Conservation (phyloP, 2,113 vertebrate genomes). For the Engraulis encrasicolus region DNA sequence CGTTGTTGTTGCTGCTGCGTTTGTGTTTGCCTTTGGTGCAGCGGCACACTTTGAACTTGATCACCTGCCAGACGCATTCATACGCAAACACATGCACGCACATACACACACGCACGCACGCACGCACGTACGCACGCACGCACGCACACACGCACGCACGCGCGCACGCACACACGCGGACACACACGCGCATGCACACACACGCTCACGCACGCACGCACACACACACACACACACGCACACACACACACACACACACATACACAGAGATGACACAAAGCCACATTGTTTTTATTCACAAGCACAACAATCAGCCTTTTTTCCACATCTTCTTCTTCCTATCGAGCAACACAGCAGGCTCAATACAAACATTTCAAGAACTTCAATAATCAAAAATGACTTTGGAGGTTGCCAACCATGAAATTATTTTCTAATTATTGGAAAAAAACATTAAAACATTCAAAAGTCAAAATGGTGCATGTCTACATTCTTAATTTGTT, state of each 20-base stretch:
- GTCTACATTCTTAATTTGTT: too few species aligned
- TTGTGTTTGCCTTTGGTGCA: conserved; percentile 90
- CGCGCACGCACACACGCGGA: neutral
- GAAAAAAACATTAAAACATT: too few species aligned
- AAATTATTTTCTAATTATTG: too few species aligned
- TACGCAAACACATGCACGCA: neutral
- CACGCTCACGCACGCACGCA: neutral
- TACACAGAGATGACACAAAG: too few species aligned
- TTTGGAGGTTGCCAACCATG: too few species aligned
- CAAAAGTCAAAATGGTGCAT: too few species aligned
- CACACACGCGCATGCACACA: neutral
- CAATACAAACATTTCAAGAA: too few species aligned
- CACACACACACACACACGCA: neutral
- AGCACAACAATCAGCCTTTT: too few species aligned
- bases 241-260: neutral
- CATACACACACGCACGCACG: neutral
- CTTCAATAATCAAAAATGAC: too few species aligned
- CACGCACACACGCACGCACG: neutral
- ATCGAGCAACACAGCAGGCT: too few species aligned
- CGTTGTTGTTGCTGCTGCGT: conserved; percentile 89
- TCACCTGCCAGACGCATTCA: conserved; percentile 77
- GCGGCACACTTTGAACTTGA: conserved; percentile 92
- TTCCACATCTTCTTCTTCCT: too few species aligned
- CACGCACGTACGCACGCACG: neutral
- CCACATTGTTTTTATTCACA: too few species aligned